Evolutionary conservation across 2,888 invertebrate genomes (phyloP).

Genomic region (Busseola fusca): DNA sequence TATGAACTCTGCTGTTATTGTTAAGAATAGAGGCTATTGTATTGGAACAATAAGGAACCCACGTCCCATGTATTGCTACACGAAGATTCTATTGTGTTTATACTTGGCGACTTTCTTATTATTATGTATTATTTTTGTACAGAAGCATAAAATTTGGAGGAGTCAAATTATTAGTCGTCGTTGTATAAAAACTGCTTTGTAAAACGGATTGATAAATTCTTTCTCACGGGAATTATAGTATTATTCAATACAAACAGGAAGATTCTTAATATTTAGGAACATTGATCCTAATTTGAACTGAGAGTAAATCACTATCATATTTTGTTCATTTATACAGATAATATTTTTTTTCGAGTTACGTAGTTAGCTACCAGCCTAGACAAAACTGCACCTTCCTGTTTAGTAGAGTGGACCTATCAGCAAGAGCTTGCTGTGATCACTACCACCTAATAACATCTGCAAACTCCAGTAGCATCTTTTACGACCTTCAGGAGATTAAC

Average conservation of each 20-base stretch:
- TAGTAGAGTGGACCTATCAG: not conserved
- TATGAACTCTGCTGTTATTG: not conserved
- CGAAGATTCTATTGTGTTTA: not conserved
- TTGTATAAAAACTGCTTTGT: slow-evolving; percentile 2
- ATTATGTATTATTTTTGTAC: not conserved
- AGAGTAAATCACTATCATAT: not conserved
- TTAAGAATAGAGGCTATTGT: not conserved
- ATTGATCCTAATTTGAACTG: not conserved
- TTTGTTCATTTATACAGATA: not conserved
- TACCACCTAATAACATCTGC: not conserved
- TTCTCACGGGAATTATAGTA: not conserved
- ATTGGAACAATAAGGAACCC: not conserved
- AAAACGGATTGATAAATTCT: not conserved
- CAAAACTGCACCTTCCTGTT: not conserved
- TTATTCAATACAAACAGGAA: not conserved
- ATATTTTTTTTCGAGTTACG: not conserved
- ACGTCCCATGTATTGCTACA: not conserved
- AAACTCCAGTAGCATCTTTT: not conserved
- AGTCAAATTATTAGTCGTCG: not conserved
- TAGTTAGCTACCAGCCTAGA: not conserved
- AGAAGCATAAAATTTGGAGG: not conserved
- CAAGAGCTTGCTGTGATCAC: not conserved
- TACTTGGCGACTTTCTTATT: not conserved
- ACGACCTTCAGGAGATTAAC: not conserved
- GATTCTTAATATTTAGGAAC: not conserved